Evolutionary conservation across 2,888 invertebrate genomes (phyloP), one percentile per base, ranked within the genome.

Genomic region (Andrena trimmerana): DNA sequence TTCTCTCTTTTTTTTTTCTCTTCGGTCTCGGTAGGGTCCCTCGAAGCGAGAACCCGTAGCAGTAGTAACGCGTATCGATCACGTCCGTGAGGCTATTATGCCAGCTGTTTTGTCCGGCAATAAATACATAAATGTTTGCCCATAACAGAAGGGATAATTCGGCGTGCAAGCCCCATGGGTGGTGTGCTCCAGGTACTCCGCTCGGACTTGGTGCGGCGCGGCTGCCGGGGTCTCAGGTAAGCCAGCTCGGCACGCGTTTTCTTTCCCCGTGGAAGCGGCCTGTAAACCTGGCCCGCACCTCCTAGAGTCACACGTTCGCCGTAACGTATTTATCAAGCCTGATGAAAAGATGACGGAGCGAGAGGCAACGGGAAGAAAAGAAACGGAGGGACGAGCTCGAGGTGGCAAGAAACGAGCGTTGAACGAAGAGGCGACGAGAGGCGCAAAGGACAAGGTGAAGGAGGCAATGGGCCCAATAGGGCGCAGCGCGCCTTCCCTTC

Each of bases 71-170:
- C 89, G 86, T 86, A 90, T 88, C 88, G 89, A 89, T 90, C 90
- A 87, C 84, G 80, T 79, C 78, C 83, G 83, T 85, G 80, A 85
- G 78, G 87, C 81, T 88, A 90, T 90, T 91, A 87, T 90, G 80
- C 80, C 81, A 65, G 85, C 70, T 86, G 83, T 90, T 42, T 92
- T 91, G 90, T 90, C 86, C 88, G 84, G 87, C 87, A 90, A 92
- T 92, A 91, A 91, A 91, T 91, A 90, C 87, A 89, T 90, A 91
- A 91, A 91, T 91, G 88, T 91, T 91, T 90, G 87, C 85, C 88
- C 90, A 90, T 89, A 90, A 90, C 87, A 85, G 88, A 77, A 85
- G 83, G 88, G 86, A 90, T 89, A 90, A 91, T 90, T 90, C 86
- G 88, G 85, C 89, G 88, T 86, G 89, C 78, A 88, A 75, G 85